Base-by-base conservation (phyloP, 2,888 invertebrate genomes). In the Tipula helvola region DNA sequence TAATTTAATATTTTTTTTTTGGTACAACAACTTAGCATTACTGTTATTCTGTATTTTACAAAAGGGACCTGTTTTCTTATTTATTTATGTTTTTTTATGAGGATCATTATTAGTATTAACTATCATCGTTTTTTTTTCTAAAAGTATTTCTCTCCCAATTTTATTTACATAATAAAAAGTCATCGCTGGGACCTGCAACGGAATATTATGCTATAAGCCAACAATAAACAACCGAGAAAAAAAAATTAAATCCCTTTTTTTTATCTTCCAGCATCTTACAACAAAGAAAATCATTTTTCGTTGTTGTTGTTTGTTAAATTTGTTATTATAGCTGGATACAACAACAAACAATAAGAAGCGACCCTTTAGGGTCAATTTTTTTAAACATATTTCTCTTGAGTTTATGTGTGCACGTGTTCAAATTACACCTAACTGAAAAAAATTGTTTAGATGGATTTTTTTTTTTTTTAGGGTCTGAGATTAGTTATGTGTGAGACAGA, bases 391-490 rank as follows among this genome's bases (percentile, higher is more conserved):
- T 71, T 71, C 28, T 71, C 71, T 28, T 71, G 71, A 71, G 18
- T 71, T 71, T 28, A 71, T 71, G 71, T 84, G 84, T 84, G 84
- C 84, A 84, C 84, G 84, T 84, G 84, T 84, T 84, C 84, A 84
- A 84, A 84, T 84, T 84, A 84, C 84, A 84, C 84, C 41, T 84
- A 71, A 28, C 71, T 28, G 28, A 71, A 28, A 28, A n/a, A 52
- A 52, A 52, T n/a, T 52, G 16, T 52, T 52, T 12, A 44, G 44
- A 52, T 12, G 28, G 71, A 28, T 28, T 71, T 57, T 57, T 52
- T 0, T 52, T 52, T 57, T 71, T 71, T 28, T 39, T 39, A 39
- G 71, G 71, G 71, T 28, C 71, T 71, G 71, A 71, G 71, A 71
- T 71, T 28, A 71, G 71, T 18, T 71, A 12, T 71, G 71, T 71